phyloP scores from a whole-genome alignment of 2,888 invertebrate species.

The Pomacea canaliculata region DNA sequence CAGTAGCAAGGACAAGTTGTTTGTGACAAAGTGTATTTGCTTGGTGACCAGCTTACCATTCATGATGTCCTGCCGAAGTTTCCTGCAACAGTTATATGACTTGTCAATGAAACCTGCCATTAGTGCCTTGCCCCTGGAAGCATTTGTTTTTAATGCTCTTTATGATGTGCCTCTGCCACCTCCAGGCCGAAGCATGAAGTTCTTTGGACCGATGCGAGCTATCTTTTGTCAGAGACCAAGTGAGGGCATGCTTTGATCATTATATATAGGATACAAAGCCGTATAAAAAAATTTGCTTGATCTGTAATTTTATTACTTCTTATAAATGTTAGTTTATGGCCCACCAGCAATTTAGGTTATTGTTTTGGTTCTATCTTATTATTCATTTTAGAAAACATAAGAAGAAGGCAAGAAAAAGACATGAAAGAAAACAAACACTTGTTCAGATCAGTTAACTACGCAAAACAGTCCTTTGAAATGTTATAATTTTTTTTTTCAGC shows the following conservation, averaged over 20 bases:
- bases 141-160: conserved; percentile 93
- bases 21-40: conserved; percentile 94
- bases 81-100: conserved; percentile 60
- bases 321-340: background rate
- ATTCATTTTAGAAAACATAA: background rate
- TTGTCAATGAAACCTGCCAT: conserved; percentile 52
- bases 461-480: too few relatives aligned
- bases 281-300: background rate
- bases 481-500: too few relatives aligned
- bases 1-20: conserved; percentile 91
- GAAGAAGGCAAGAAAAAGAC: background rate
- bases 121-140: conserved; percentile 79
- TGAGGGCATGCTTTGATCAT: conserved; percentile 39
- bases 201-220: conserved; percentile 72
- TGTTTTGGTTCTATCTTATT: background rate
- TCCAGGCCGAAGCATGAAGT: conserved; percentile 85
- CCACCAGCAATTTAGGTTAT: background rate
- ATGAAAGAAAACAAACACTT: too few relatives aligned
- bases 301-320: background rate
- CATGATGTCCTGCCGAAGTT: conserved; percentile 56
- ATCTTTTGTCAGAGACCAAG: conserved; percentile 67
- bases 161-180: conserved; percentile 93
- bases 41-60: conserved; percentile 92
- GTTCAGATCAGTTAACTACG: too few relatives aligned
- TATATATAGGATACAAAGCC: too few relatives aligned